Evolutionary conservation across 2,113 vertebrate genomes (phyloP), one percentile per base, ranked within the genome.

Genomic region (Chelonoidis abingdonii): DNA sequence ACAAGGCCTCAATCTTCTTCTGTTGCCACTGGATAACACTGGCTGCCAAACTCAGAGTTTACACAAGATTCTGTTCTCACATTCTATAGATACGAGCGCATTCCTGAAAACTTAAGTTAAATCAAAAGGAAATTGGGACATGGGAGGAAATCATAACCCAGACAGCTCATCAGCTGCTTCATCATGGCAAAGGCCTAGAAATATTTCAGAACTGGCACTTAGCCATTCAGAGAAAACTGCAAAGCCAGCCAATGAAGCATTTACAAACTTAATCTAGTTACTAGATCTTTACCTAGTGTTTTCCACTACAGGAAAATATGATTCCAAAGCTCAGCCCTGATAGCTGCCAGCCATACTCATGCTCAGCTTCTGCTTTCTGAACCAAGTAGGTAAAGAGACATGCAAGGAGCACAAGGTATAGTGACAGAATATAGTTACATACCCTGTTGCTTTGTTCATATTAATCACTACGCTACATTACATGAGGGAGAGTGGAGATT

Each of bases 341-440:
- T 83, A 79, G 87, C 92, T 5, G 0, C 24, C 76, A 93, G 49
- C 59, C 52, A 53, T 44, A 57, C 86, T 84, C 59, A 35, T 56
- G 75, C 47, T 97, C 88, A 83, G 75, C 49, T 89, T 83, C 93
- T 90, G 82, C 69, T 79, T 96, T 54, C 65, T 56, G 38, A 50
- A 25, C 31, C 1, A 0, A 91, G 5, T 84, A 85, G 92, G 82
- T 86, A 89, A 92, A 93, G 31, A 84, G 59, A 97, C 95, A 93
- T 81, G 84, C 81, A 84, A 92, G 62, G 6, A 88, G 6, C 47
- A 80, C 13, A 82, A 78, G 78, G 16, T 92, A 88, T 72, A 22
- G 87, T 90, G 76, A 52, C 56, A 87, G 92, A 96, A 91, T 21
- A 44, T 75, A 84, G 49, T 91, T 80, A 47, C 31, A 44, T 91